phyloP scores from a whole-genome alignment of 2,113 vertebrate genomes.

The Lepus europaeus region DNA sequence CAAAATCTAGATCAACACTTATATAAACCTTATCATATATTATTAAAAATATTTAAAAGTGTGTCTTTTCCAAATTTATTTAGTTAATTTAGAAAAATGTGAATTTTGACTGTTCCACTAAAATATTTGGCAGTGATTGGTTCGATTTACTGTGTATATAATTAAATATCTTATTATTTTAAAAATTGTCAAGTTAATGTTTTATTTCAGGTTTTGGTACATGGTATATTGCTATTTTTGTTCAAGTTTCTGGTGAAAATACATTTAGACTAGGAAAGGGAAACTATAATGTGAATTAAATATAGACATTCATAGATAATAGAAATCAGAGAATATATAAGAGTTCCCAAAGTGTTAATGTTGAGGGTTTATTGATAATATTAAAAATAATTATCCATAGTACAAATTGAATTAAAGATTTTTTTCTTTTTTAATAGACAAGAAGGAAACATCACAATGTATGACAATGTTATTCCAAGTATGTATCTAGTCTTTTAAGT shows the following conservation, averaged over 20 bases:
- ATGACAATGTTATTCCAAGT: conserved; percentile 50
- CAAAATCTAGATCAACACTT: background rate
- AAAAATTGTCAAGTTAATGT: background rate
- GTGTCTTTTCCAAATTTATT: background rate
- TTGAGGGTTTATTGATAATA: background rate
- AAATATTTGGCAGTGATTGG: background rate
- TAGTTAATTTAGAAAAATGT: background rate
- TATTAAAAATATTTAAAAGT: background rate
- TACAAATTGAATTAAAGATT: conserved; percentile 23
- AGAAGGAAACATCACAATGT: conserved; percentile 55
- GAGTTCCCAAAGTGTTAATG: background rate
- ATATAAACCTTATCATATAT: background rate
- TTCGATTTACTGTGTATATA: background rate
- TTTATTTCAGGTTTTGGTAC: background rate
- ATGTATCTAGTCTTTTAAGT: conserved; percentile 56
- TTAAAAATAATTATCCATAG: background rate
- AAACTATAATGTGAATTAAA: background rate
- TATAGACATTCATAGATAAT: background rate
- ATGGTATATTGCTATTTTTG: background rate
- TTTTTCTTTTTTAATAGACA: conserved; percentile 59
- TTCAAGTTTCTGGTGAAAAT: conserved; percentile 26
- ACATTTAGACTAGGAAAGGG: background rate
- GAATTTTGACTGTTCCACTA: background rate
- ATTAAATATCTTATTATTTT: conserved; percentile 1
- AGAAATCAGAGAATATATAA: background rate